A percentile compares a stretch with the other conserved stretches of the same genome.
Evolutionary conservation across 2,797 vertebrate species (phyloP).

Genomic region (Calcarius lapponicus): DNA sequence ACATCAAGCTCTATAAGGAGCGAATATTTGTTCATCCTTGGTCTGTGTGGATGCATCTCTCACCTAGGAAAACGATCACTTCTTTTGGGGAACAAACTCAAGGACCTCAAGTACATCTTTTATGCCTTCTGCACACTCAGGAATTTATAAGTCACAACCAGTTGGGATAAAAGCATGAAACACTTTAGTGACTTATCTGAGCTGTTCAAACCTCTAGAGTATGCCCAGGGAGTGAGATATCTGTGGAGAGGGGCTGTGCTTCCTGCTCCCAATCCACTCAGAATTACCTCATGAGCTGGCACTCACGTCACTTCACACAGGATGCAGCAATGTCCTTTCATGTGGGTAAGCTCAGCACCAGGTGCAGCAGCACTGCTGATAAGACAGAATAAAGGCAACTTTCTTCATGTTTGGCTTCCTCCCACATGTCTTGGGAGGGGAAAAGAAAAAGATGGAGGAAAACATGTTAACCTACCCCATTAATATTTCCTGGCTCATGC

Average conservation of each 20-base stretch:
- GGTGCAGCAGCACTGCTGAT: not conserved
- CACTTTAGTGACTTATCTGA: not conserved
- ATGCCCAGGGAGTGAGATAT: not conserved
- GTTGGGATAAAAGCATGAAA: not conserved
- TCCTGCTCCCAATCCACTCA: not conserved
- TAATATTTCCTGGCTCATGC: not conserved
- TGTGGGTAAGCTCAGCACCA: not conserved
- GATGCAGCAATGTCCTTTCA: not conserved
- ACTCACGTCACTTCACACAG: not conserved
- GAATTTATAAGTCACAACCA: not conserved
- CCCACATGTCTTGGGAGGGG: not conserved
- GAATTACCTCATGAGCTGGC: conserved; percentile 9
- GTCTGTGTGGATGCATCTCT: not conserved
- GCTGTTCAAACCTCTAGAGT: not conserved
- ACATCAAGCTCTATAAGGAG: not conserved
- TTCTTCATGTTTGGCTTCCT: conserved; percentile 3
- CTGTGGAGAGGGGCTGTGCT: not conserved
- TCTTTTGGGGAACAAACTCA: not conserved
- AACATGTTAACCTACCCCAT: rapidly evolving
- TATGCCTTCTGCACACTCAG: not conserved
- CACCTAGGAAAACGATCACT: not conserved
- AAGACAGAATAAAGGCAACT: conserved; percentile 18
- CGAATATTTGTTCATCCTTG: not conserved
- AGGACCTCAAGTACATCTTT: not conserved
- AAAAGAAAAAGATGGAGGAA: not conserved